Conservation (phyloP, 1,140 invertebrate species). For the Hormaphis cornu region DNA sequence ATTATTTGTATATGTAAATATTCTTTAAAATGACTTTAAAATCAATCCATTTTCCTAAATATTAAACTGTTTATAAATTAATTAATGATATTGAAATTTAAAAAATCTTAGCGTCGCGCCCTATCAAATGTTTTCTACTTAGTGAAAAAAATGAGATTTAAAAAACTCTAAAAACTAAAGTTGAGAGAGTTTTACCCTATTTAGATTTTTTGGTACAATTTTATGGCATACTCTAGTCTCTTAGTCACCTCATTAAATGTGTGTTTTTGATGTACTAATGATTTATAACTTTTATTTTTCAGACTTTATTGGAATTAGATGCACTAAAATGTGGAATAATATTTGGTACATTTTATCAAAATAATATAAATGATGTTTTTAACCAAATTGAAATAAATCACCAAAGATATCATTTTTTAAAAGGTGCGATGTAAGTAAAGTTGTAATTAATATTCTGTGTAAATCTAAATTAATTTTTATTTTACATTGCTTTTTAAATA, state of each 20-base stretch:
- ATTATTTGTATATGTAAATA: too few relatives aligned
- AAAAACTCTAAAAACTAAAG: too few relatives aligned
- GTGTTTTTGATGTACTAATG: background rate
- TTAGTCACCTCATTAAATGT: too few relatives aligned
- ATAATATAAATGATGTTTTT: background rate
- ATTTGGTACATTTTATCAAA: slow-evolving; percentile 33
- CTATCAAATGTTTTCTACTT: too few relatives aligned
- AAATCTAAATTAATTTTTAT: background rate
- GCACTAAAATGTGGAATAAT: slow-evolving; percentile 35
- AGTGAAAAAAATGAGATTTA: too few relatives aligned
- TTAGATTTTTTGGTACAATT: too few relatives aligned
- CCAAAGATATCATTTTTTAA: slow-evolving; percentile 30
- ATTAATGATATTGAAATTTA: background rate
- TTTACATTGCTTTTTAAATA: background rate
- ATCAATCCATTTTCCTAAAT: too few relatives aligned
- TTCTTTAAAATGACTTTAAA: too few relatives aligned
- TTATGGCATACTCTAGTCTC: too few relatives aligned
- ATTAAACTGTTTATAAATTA: background rate
- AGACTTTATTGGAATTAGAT: slow-evolving; percentile 37
- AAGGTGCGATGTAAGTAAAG: slow-evolving; percentile 33
- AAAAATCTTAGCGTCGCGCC: too few relatives aligned
- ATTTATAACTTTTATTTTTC: slow-evolving; percentile 2
- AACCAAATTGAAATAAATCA: background rate
- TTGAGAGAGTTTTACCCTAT: too few relatives aligned
- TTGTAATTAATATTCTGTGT: background rate